Base-by-base conservation (phyloP, 1,140 invertebrate genomes). In the Lineus longissimus region DNA sequence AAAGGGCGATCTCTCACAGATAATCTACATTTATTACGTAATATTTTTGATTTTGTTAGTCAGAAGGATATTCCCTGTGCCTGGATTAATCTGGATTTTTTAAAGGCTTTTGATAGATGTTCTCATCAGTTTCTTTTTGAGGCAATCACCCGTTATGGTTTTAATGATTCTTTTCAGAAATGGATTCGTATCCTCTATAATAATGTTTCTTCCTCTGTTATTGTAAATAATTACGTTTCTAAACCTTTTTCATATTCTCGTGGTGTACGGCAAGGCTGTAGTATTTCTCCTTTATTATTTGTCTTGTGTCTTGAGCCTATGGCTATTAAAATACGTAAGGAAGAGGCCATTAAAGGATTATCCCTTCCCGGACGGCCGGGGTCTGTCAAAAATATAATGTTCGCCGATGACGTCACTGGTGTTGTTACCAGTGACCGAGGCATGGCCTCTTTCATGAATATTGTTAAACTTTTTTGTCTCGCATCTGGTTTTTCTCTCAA, bases 1-100 rank as follows among this genome's bases (percentile, higher is more conserved):
- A 30, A 11, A n/a, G 59, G 59, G 9, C 55, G 72, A 15, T 63
- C 58, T 43, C 70, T 73, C 55, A 65, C 66, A 63, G 70, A 72
- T 43, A 72, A 74, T 63, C 29, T 67, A 27, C 68, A 70, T 57
- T 59, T 73, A 31, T 25, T 66, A 2, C 58, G 68, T 13, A 65
- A 70, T 65, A 58, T 73, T 58, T 22, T 63, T 25, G 63, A 71
- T 62, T 73, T 67, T 67, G 43, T 67, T 25, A 45, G 66, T 17
- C 62, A 66, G 27, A 69, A 71, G 63, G 30, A 71, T 0, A 43
- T 67, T 23, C 29, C 30, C 11, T 60, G 47, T 58, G 56, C 60
- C 17, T 68, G 65, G 51, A 57, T 68, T 22, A 65, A 31, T 51
- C n/a, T 51, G n/a, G 47, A 51, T 51, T 27, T 23, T 19, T 9